These are phyloP conservation scores for Erpornis zantholeuca DNA, from an alignment of 2,113 vertebrate genomes.

Conservation along the genomic window DNA sequence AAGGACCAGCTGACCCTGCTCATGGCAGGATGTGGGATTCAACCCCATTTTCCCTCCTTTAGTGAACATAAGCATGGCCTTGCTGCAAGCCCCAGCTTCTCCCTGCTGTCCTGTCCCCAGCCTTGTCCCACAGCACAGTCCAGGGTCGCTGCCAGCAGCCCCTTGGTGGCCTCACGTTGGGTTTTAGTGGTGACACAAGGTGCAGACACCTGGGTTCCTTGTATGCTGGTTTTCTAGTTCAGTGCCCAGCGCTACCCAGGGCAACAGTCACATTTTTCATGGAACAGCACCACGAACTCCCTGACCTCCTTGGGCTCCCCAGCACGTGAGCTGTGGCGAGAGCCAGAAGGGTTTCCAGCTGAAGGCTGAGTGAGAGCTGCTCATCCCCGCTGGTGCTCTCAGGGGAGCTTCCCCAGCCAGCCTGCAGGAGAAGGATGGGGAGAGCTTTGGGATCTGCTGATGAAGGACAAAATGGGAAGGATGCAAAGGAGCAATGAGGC, in stretches of 20 bases:
- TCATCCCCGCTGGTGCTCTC: background rate
- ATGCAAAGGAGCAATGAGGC: background rate
- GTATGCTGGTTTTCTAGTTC: background rate
- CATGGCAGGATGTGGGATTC: fast-evolving
- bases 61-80: background rate
- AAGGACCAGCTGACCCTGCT: background rate
- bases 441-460: background rate
- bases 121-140: background rate
- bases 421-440: background rate
- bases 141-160: background rate
- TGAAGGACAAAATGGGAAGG: background rate
- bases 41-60: background rate
- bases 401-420: background rate
- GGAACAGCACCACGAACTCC: background rate
- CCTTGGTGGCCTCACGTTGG: background rate
- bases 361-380: background rate
- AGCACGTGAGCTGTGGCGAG: fast-evolving
- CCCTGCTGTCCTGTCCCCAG: background rate
- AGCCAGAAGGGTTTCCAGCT: background rate
- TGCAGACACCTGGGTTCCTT: background rate
- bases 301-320: background rate
- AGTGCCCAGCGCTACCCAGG: background rate
- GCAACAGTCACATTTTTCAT: background rate
- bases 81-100: background rate
- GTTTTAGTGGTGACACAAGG: background rate